These are phyloP conservation scores for Bothrops jararaca DNA, from an alignment of 2,113 vertebrate genomes.

Conservation along the genomic window DNA sequence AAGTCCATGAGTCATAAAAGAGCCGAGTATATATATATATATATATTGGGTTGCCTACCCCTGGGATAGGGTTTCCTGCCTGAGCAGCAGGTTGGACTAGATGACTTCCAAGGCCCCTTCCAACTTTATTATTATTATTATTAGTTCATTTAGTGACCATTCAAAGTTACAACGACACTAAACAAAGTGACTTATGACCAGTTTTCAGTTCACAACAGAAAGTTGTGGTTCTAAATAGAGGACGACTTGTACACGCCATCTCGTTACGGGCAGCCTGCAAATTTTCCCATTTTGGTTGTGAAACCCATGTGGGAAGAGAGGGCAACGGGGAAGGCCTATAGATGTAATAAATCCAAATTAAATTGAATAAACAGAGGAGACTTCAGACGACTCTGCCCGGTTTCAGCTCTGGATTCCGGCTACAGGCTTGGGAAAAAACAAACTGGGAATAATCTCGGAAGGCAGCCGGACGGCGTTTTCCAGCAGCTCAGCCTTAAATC, in stretches of 20 bases:
- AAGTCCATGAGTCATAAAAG: too few species aligned
- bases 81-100: too few species aligned
- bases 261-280: not conserved
- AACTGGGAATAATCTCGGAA: not conserved
- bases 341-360: not conserved
- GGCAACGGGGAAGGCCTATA: not conserved
- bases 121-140: too few species aligned
- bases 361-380: not conserved
- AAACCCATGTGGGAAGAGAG: not conserved
- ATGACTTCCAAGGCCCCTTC: too few species aligned
- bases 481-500: not conserved
- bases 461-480: not conserved
- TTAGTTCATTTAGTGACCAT: too few species aligned
- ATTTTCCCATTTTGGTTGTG: not conserved
- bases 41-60: too few species aligned
- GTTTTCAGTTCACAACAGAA: not conserved
- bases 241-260: accelerated
- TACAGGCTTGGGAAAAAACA: not conserved
- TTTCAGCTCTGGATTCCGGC: not conserved
- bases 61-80: too few species aligned
- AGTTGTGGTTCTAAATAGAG: not conserved
- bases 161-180: not conserved
- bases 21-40: too few species aligned
- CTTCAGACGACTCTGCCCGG: not conserved
- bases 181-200: not conserved